Evolutionary conservation across 2,797 vertebrate genomes (phyloP).

Genomic region (Scyliorhinus canicula): DNA sequence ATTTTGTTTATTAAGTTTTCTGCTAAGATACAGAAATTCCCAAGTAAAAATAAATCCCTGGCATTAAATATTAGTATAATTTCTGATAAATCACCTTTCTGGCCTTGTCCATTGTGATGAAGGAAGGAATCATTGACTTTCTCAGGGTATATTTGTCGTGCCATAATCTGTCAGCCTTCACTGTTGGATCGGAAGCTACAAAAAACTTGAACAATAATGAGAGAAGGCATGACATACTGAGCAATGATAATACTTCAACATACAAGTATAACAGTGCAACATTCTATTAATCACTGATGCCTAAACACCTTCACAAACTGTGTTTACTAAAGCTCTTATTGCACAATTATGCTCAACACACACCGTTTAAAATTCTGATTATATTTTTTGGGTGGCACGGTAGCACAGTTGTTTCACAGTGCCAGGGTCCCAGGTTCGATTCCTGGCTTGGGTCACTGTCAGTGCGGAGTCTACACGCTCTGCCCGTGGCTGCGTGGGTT

Average conservation of each 20-base stretch:
- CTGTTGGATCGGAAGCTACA: constrained; percentile 91
- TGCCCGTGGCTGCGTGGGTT: too few species aligned
- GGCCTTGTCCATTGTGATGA: constrained; percentile 93
- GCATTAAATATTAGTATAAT: neutral
- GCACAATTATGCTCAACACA: neutral
- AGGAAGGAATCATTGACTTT: constrained; percentile 95
- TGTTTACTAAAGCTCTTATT: neutral
- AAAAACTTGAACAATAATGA: constrained; percentile 71
- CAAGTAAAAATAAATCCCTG: neutral
- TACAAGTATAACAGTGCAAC: constrained; percentile 39
- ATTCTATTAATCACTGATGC: neutral
- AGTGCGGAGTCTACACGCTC: too few species aligned
- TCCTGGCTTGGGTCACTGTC: too few species aligned
- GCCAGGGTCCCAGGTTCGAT: too few species aligned
- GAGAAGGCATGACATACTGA: constrained; percentile 41
- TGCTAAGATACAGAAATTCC: neutral
- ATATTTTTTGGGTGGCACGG: too few species aligned
- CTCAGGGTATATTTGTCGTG: constrained; percentile 97
- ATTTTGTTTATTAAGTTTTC: neutral
- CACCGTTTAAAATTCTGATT: neutral
- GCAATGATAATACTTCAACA: constrained; percentile 1
- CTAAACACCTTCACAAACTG: neutral
- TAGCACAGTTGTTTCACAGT: too few species aligned
- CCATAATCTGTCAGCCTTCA: constrained; percentile 93
- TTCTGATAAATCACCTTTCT: constrained; percentile 68